These are phyloP conservation scores for Limenitis camilla DNA, from an alignment of 2,888 invertebrate species.

Conservation along the genomic window DNA sequence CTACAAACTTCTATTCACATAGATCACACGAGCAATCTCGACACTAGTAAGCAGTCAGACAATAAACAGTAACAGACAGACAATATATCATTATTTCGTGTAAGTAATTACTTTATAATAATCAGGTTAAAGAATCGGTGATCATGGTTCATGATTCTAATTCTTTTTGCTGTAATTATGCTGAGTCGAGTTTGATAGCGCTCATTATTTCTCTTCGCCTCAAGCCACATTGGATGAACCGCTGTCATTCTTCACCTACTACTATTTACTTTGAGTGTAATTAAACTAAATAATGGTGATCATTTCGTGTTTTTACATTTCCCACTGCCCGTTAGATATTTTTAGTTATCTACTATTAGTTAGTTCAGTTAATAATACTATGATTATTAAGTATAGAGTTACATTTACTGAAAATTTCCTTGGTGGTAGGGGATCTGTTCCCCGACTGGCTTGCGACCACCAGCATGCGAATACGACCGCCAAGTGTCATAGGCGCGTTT, in stretches of 20 bases:
- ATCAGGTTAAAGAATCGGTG: constrained; percentile 26
- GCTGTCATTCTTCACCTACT: constrained; percentile 30
- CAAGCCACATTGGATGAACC: constrained; percentile 28
- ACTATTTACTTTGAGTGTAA: constrained; percentile 32
- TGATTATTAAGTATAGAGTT: too few species aligned
- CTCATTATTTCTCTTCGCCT: constrained; percentile 30
- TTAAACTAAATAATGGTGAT: constrained; percentile 25
- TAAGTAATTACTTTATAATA: constrained; percentile 20
- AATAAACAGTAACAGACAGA: neutral
- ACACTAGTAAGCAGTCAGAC: neutral
- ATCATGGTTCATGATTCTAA: constrained; percentile 21
- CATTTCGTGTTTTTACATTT: constrained; percentile 14
- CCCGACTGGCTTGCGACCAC: too few species aligned
- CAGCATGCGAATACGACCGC: too few species aligned
- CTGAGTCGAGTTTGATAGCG: constrained; percentile 23
- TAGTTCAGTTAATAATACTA: neutral
- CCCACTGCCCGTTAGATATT: constrained; percentile 10
- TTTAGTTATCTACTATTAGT: neutral
- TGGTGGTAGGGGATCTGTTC: too few species aligned
- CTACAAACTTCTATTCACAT: too few species aligned
- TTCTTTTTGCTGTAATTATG: constrained; percentile 29
- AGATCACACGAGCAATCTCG: too few species aligned
- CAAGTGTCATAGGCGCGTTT: too few species aligned
- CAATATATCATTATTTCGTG: constrained; percentile 4
- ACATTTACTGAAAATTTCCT: too few species aligned